Evolutionary conservation across 1,140 invertebrate genomes (phyloP), one percentile per base, ranked within the genome.

Genomic region (Heliconius melpomene): DNA sequence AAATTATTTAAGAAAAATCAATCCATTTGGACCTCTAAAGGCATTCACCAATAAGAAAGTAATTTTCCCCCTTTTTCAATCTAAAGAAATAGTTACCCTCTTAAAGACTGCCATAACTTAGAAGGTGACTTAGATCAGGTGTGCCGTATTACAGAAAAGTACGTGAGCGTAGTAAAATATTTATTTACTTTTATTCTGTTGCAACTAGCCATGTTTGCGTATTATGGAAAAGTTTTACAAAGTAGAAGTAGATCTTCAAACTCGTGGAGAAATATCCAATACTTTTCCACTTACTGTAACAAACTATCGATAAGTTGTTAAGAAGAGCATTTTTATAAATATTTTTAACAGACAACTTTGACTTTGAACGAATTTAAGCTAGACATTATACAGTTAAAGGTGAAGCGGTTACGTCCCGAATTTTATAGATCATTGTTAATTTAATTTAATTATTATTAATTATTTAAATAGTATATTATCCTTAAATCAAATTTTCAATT

Each of bases 21-120:
- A 29, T 29, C 26, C 23, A 29, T 66, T 29, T 66, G 26, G 26
- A 66, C 60, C 60, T 66, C 23, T 66, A 78, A 71, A 60, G 38
- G 57, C 75, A 75, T 78, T 78, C 66, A 52, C 16, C 77, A 38
- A 66, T 81, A 82, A 26, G 26, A 80, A 52, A 60, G 82, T 79
- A 79, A 84, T 82, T 79, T 52, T 52, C 77, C 77, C 79, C 77
- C 75, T 76, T 74, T 36, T 85, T 84, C 79, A 84, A 82, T 84
- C 72, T 84, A 85, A 82, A 83, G 81, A 75, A 85, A 84, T 84
- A 86, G 83, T 85, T 82, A 74, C 83, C 81, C 83, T 72, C 76
- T 85, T 83, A 86, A 86, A 83, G 79, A 82, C 81, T 84, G 79
- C 81, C 74, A 86, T 87, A 85, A 88, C 78, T 88, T 80, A 86